Base-by-base conservation (phyloP, 1,140 invertebrate genomes). In the Zaprionus kolodkinae region DNA sequence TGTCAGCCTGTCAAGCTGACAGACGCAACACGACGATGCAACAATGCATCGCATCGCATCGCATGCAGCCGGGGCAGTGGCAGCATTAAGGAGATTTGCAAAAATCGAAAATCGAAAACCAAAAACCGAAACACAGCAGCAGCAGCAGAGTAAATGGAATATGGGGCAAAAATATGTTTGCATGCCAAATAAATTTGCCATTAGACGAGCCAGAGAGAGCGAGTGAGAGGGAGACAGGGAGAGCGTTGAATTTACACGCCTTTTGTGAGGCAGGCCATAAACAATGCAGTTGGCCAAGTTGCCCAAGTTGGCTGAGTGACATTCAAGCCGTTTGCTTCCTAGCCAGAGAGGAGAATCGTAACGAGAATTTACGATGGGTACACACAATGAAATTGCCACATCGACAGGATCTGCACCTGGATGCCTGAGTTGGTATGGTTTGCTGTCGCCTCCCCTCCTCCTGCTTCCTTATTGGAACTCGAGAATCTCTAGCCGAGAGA, bases 371-470 rank as follows among this genome's bases (percentile, higher is more conserved):
- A 91, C 88, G 83, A 81, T 84, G 87, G 72, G 71, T 72, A 83
- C 74, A 91, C 87, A 91, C 87, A 91, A 78, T 91, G 80, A 87
- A 81, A 81, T 91, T 91, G 82, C 72, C 79, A 82, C 86, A 76
- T 72, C 66, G 76, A 73, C 64, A 79, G 62, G 67, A 82, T 61
- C 50, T 76, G 76, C 60, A 79, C 65, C 75, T 79, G 78, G 60
- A 25, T 71, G 43, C 30, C 59, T 45, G 17, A 5, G 21, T 5
- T 25, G 13, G 56, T 11, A 15, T 21, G 25, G 10, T n/a, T 12
- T 27, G 11, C 54, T 55, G 13, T 27, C 59, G 6, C 43, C 5
- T 17, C 43, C 13, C 13, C 13, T 6, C 43, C 43, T 10, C 12
- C 13, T 57, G 55, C 30, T 55, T 17, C n/a, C n/a, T n/a, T n/a